Evolutionary conservation across 2,797 vertebrate species (phyloP).

Genomic region (Atherinosoma microstoma): DNA sequence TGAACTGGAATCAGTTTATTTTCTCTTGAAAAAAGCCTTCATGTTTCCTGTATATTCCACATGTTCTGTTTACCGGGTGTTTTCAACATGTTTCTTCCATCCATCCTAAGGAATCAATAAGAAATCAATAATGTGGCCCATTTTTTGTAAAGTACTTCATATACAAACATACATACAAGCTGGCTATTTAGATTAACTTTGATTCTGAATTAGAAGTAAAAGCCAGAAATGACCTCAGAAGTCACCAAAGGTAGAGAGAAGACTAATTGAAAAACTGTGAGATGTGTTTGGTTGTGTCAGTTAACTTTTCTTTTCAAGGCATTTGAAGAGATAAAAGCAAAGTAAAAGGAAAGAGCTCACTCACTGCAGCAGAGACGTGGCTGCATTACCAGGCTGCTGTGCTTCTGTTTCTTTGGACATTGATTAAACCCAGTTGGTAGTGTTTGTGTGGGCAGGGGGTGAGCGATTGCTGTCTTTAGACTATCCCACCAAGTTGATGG

Average conservation of each 20-base stretch:
- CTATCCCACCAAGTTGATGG: neutral
- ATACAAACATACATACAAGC: no score
- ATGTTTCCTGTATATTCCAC: no score
- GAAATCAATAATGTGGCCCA: no score
- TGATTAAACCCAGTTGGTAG: slow-evolving; percentile 5
- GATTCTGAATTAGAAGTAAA: neutral
- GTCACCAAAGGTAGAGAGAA: neutral
- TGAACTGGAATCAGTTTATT: no score
- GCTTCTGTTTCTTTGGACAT: neutral
- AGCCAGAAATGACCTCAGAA: no score
- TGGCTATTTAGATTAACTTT: neutral
- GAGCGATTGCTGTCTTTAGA: slow-evolving; percentile 15
- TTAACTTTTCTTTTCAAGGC: neutral
- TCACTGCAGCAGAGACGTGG: neutral
- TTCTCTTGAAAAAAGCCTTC: no score
- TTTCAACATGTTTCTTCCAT: no score
- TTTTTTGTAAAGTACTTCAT: no score
- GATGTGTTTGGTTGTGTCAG: neutral
- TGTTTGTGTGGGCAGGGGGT: slow-evolving; percentile 11
- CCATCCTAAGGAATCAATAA: no score
- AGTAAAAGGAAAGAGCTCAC: neutral
- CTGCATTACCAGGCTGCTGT: slow-evolving; percentile 10
- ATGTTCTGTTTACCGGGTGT: no score
- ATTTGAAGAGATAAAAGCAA: neutral
- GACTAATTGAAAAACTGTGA: neutral